Evolutionary conservation across 2,888 invertebrate species (phyloP), one percentile per base, ranked within the genome.

Genomic region (Perithous albicinctus): DNA sequence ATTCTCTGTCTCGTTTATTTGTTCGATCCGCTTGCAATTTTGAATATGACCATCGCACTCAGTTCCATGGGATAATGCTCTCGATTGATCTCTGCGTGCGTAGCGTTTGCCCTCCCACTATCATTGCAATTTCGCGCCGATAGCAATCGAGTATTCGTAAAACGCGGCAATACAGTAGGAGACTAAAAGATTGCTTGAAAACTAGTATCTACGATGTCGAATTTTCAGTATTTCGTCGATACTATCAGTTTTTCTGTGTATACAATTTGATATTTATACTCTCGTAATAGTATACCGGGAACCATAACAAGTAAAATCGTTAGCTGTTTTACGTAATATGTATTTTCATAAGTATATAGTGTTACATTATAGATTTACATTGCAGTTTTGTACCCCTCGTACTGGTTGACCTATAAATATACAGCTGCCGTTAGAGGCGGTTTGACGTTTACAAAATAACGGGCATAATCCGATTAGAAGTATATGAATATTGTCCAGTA

Each of bases 61-160:
- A 2, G 20, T 63, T 41, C 10, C 63, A 7, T 5, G 18, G 12
- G 48, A 18, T 41, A 32, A 15, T 38, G 26, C 46, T 23, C 66
- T 61, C 43, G 41, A 20, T 66, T 54, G 56, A 70, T 59, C 64
- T 8, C 38, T 10, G 35, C 1, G 35, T 35, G 32, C 10, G 38
- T 18, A 38, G n/a, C 38, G 59, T 20, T 38, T 23, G 41, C 12
- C 38, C 23, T 18, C 38, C 38, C 59, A 8, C 63, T 12, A 5
- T 23, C 10, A 6, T 23, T 41, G 41, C 56, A 43, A 72, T 72
- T 72, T 59, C 35, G 43, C 1, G 43, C 1, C 67, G 18, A 18
- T 67, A 4, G 67, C 48, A 83, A 86, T 86, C 87, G 84, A 76
- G 56, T 82, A 86, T 82, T 73, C 75, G 70, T 85, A 87, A 87